A percentile compares a stretch with the other conserved stretches of the same genome.
Conservation (phyloP, 2,888 invertebrate genomes). For the Zaprionus bogoriensis region DNA sequence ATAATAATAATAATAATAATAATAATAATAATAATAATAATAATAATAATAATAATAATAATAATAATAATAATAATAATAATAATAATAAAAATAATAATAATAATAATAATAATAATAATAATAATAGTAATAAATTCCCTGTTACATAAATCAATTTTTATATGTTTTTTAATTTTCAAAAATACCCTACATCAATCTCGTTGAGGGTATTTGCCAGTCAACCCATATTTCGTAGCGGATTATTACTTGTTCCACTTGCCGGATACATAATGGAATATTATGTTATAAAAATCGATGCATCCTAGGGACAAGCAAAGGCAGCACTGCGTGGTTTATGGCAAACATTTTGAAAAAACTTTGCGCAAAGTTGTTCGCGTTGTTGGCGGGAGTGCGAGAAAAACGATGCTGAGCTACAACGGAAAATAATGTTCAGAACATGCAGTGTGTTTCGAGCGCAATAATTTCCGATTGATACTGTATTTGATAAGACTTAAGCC, state of each 20-base stretch:
- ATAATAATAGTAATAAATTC: no score
- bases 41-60: no score
- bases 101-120: no score
- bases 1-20: no score
- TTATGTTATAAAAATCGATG: slow-evolving; percentile 6
- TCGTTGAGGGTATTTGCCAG: not conserved
- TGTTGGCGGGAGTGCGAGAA: not conserved
- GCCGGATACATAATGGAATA: slow-evolving; percentile 2
- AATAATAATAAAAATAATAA: no score
- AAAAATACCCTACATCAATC: not conserved
- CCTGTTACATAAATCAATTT: no score
- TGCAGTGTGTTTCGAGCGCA: not conserved
- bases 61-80: no score
- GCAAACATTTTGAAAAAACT: not conserved
- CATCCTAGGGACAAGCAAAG: not conserved
- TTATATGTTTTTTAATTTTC: no score
- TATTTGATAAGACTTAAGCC: no score
- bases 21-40: no score
- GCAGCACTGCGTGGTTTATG: not conserved
- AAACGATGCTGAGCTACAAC: not conserved
- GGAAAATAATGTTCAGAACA: not conserved
- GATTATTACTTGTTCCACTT: slow-evolving; percentile 1
- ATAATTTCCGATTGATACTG: not conserved
- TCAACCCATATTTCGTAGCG: not conserved
- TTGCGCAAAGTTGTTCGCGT: not conserved